Base-by-base conservation (phyloP, 2,113 vertebrate species). In the Hydrolagus affinis region DNA sequence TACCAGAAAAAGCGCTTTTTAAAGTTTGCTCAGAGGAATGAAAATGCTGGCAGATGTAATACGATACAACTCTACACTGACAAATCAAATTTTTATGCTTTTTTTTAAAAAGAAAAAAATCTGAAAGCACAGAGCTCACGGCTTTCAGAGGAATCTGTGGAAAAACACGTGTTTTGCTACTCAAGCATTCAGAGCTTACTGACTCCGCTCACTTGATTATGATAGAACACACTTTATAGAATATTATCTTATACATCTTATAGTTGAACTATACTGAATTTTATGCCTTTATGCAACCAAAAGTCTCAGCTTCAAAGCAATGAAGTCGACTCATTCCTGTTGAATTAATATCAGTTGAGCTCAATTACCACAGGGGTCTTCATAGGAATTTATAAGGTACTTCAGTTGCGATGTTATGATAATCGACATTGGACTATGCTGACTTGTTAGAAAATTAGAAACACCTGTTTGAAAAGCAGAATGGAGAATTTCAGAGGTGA, bases 391-490 rank as follows among this genome's bases (percentile, higher is more conserved):
- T 23, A 78, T 56, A 19, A 78, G n/a, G 75, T n/a, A 60, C 75
- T 57, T 78, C 21, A 75, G 30, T 75, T 60, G 62, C 25, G 59
- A 80, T 80, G 76, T 64, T 62, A 80, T 80, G 76, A 64, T 62
- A 23, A 80, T 59, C 28, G 76, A 44, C 56, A 80, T 62, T 62
- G 14, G 11, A 64, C 60, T 80, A 23, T 80, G 76, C 57, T 62
- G 76, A 60, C 59, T 59, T 17, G 28, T 9, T 64, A 80, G 76
- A 80, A 80, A 80, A 80, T 80, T 64, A 25, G 76, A 80, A 80
- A 23, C 76, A 80, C 59, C 76, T 64, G 76, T 80, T 80, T 80
- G 12, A 28, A 80, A 80, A 25, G 14, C 8, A 60, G 62, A 14
- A 80, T 28, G 23, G 76, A 59, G 4, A 80, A 80, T 80, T 80